phyloP scores from a whole-genome alignment of 1,140 invertebrate genomes.

The Goniozus legneri region DNA sequence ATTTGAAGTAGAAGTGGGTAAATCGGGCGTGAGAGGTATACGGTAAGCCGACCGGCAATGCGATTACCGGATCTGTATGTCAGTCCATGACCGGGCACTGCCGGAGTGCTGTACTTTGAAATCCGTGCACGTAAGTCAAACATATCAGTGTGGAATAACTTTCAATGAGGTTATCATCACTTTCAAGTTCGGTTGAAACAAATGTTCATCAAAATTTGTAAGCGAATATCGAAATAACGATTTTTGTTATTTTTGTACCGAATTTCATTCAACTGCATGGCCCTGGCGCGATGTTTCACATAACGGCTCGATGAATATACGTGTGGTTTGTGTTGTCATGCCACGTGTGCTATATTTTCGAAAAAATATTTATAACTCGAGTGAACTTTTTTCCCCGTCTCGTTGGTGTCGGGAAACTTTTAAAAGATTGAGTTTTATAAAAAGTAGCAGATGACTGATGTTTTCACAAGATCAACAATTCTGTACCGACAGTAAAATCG shows the following conservation, averaged over 20 bases:
- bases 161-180: not conserved
- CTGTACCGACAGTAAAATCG: no score
- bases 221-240: no score
- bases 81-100: conserved; percentile 30
- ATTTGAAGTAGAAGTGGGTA: conserved; percentile 5
- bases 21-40: not conserved
- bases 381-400: no score
- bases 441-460: no score
- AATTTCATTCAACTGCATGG: not conserved
- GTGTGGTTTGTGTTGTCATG: no score
- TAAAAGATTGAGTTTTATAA: no score
- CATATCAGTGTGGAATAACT: not conserved
- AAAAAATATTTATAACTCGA: no score
- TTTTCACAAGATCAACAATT: no score
- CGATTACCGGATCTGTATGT: conserved; percentile 18
- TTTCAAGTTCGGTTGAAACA: no score
- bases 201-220: no score
- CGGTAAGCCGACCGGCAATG: conserved; percentile 10
- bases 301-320: no score
- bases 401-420: no score
- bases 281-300: not conserved
- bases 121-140: conserved; percentile 23
- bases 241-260: not conserved
- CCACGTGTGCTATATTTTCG: not conserved
- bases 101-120: conserved; percentile 20